A percentile compares a stretch with the other conserved stretches of the same genome.
Evolutionary conservation across 2,797 vertebrate genomes (phyloP).

Genomic region (Leptodactylus fallax): DNA sequence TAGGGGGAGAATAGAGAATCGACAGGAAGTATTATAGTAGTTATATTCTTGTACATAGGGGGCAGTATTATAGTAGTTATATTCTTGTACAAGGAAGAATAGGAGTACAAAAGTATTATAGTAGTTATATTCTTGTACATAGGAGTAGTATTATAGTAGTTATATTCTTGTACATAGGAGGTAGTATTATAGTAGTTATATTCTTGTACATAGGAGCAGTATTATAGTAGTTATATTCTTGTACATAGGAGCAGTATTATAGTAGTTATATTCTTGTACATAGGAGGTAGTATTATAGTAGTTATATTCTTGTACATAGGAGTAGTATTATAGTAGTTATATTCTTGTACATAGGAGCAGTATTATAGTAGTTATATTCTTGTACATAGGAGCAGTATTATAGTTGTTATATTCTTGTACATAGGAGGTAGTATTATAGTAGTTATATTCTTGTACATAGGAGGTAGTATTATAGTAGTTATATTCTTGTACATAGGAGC

Average conservation of each 20-base stretch:
- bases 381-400: background rate
- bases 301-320: background rate
- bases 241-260: background rate
- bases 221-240: slow-evolving; percentile 10
- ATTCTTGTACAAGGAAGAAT: background rate
- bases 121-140: background rate
- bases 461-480: background rate
- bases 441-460: slow-evolving; percentile 2
- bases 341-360: background rate
- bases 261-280: background rate
- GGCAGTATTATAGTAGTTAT: background rate
- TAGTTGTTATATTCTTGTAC: background rate
- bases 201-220: background rate
- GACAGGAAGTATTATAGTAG: background rate
- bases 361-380: slow-evolving; percentile 11
- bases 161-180: slow-evolving; percentile 5
- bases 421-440: background rate
- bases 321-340: background rate
- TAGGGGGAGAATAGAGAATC: too few species aligned
- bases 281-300: background rate
- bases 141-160: background rate
- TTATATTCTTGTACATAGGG: slow-evolving; percentile 1
- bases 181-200: slow-evolving; percentile 22
- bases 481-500: slow-evolving; percentile 2
- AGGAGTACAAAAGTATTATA: background rate